Percentiles rank a stretch among this genome's conserved stretches.
phyloP scores from a whole-genome alignment of 37 sponge, comb jelly and placozoan species.

The Theonella swinhoei region DNA sequence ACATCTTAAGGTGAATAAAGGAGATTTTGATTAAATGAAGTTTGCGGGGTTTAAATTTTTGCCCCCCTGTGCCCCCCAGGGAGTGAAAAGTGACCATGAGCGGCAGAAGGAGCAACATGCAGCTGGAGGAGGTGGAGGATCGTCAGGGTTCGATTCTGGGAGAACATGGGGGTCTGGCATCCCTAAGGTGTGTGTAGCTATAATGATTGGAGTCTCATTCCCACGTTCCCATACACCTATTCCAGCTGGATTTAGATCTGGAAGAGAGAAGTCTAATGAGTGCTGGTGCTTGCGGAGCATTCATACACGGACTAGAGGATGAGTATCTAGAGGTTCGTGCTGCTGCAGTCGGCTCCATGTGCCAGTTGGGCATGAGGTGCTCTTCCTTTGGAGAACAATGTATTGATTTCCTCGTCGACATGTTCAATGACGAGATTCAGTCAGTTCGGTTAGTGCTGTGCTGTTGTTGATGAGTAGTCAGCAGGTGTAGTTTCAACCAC shows the following conservation, averaged over 20 bases:
- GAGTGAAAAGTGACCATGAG: slow-evolving; percentile 83
- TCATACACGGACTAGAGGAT: slow-evolving; percentile 93
- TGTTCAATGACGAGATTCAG: slow-evolving; percentile 96
- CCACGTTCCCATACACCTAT: background rate
- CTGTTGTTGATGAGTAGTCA: no score
- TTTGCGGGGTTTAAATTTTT: no score
- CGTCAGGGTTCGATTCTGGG: slow-evolving; percentile 67
- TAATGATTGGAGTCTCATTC: background rate
- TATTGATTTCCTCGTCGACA: slow-evolving; percentile 89
- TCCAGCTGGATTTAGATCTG: slow-evolving; percentile 62
- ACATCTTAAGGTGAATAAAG: slow-evolving; percentile 66
- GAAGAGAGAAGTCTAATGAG: slow-evolving; percentile 73
- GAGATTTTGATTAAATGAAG: no score
- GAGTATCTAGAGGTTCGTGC: slow-evolving; percentile 91
- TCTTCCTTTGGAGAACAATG: slow-evolving; percentile 65
- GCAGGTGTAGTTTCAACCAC: no score
- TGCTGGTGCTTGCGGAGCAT: slow-evolving; percentile 93
- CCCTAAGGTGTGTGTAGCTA: slow-evolving; percentile 33
- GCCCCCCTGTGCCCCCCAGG: background rate
- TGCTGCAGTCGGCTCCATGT: slow-evolving; percentile 83
- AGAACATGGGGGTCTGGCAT: slow-evolving; percentile 45
- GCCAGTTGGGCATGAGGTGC: slow-evolving; percentile 44
- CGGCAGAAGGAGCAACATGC: slow-evolving; percentile 58
- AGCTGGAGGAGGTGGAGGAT: slow-evolving; percentile 17
- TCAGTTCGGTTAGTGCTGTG: slow-evolving; percentile 56